Base-by-base conservation (phyloP, 2,888 invertebrate genomes). In the Aromia moschata region DNA sequence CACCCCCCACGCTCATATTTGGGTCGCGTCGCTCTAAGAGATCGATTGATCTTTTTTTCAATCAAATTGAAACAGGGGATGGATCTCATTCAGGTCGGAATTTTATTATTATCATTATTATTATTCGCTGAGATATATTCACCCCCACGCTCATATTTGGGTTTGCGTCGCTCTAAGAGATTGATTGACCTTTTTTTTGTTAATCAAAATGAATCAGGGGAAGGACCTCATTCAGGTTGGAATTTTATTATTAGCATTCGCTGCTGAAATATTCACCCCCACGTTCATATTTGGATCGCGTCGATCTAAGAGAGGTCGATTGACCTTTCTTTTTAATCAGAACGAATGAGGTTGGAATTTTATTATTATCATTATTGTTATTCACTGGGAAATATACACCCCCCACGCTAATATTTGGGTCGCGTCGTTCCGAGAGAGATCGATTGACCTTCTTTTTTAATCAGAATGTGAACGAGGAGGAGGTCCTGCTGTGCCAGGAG, bases 151-250 rank as follows among this genome's bases (percentile, higher is more conserved):
- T n/a, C n/a, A n/a, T n/a, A n/a, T n/a, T n/a, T n/a, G n/a, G n/a
- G n/a, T n/a, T n/a, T n/a, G n/a, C n/a, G n/a, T n/a, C n/a, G n/a
- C n/a, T n/a, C n/a, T n/a, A n/a, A n/a, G n/a, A n/a, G n/a, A n/a
- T n/a, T n/a, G n/a, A n/a, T n/a, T n/a, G n/a, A n/a, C n/a, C n/a
- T n/a, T 25, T 25, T 25, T 5, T 25, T 25, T 25, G 25, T 5
- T 25, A 25, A 25, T 25, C 25, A 25, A 25, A 5, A 5, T 25
- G 25, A 25, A n/a, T n/a, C 55, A 55, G 5, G 62, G 46, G 20
- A 59, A 59, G 18, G 53, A 58, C 2, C 41, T 58, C 9, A 41
- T 11, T n/a, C 55, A 56, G 43, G 62, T 61, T 11, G 43, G 49
- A 45, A n/a, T n/a, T n/a, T n/a, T n/a, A n/a, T n/a, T n/a, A n/a